These are phyloP conservation scores for Quadriops clusia DNA, from an alignment of 2,888 invertebrate species.

Conservation along the genomic window DNA sequence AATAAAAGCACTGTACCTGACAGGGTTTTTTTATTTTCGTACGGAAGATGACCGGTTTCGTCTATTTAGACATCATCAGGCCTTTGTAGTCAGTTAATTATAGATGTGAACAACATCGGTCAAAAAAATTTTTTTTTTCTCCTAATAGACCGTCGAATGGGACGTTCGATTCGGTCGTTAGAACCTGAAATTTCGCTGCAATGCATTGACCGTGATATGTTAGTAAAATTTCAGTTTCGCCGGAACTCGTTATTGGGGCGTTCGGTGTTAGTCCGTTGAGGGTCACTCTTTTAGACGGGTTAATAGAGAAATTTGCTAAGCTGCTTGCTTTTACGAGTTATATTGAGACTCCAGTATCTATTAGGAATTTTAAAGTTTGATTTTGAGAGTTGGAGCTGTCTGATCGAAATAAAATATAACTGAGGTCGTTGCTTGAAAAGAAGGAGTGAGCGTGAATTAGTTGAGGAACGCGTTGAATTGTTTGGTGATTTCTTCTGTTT, in stretches of 20 bases:
- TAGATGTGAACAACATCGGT: no score
- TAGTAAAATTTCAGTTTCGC: constrained; percentile 2
- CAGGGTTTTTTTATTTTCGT: no score
- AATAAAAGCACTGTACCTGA: no score
- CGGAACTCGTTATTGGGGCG: not conserved
- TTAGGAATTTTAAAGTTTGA: constrained; percentile 17
- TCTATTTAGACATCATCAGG: no score
- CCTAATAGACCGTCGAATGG: constrained; percentile 18
- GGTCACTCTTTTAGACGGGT: constrained; percentile 1
- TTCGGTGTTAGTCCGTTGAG: constrained; percentile 2
- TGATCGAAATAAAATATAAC: constrained; percentile 5
- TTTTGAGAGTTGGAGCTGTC: no score
- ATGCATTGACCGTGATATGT: no score
- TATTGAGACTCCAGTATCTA: constrained; percentile 18
- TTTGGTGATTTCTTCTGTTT: not conserved
- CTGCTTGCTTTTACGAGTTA: constrained; percentile 15
- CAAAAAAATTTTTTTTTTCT: no score
- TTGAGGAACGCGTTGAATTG: not conserved
- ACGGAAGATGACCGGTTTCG: no score
- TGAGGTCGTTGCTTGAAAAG: constrained; percentile 1
- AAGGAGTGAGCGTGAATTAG: not conserved
- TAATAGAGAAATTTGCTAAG: no score
- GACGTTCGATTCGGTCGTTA: constrained; percentile 6
- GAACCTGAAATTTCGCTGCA: not conserved
- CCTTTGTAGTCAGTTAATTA: no score